phyloP scores from a whole-genome alignment of 2,888 invertebrate species.

The Eupithecia centaureata region DNA sequence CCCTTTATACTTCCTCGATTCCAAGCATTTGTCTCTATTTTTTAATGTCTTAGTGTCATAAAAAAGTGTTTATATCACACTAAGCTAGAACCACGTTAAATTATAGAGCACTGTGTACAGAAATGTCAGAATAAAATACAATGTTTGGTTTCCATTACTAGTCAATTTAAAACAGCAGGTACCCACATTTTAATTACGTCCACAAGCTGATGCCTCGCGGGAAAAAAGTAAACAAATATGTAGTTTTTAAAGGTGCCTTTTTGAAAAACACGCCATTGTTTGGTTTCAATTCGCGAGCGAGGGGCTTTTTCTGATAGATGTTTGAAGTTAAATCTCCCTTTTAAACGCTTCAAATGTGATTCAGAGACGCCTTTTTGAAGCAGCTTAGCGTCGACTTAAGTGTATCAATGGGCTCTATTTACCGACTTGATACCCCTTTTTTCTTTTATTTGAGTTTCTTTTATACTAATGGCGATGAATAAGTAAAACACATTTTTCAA shows the following conservation, averaged over 20 bases:
- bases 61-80: too few species aligned
- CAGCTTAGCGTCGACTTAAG: constrained; percentile 62
- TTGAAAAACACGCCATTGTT: constrained; percentile 75
- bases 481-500: background rate
- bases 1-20: too few species aligned
- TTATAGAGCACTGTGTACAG: constrained; percentile 13
- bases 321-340: constrained; percentile 82
- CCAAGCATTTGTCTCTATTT: too few species aligned
- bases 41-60: too few species aligned
- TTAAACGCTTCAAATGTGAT: constrained; percentile 78
- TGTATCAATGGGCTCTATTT: constrained; percentile 50
- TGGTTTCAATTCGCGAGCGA: constrained; percentile 74
- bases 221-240: constrained; percentile 66
- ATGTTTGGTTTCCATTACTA: constrained; percentile 40
- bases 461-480: background rate
- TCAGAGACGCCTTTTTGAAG: constrained; percentile 71
- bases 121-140: constrained; percentile 38
- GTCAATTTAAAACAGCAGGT: constrained; percentile 35
- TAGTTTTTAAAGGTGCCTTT: constrained; percentile 73
- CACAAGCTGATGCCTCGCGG: constrained; percentile 54
- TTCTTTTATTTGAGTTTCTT: constrained; percentile 24
- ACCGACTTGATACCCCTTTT: constrained; percentile 31
- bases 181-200: constrained; percentile 42
- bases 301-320: constrained; percentile 69
- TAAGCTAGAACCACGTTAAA: background rate